Evolutionary conservation across 1,140 invertebrate species (phyloP), one percentile per base, ranked within the genome.

Genomic region (Tribolium castaneum): DNA sequence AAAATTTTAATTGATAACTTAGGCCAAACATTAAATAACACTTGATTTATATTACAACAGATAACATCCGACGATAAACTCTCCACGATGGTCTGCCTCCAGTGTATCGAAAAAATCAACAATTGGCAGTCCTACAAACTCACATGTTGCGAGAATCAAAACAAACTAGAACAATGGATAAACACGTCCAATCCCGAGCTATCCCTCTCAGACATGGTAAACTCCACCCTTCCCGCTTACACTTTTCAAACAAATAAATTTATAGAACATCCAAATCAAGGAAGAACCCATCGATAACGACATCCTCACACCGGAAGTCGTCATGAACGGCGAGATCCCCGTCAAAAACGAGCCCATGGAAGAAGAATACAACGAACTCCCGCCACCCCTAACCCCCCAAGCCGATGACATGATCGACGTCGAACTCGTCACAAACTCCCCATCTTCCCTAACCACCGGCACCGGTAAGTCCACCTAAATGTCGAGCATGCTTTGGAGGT

Each of bases 11-110:
- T 2, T 6, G 3, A 30, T 30, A 30, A 30, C 25, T 4, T 30
- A 3, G 5, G 3, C 25, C 6, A 30, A 30, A 30, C 4, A 30
- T 30, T 30, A 30, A 30, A 70, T 76, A 77, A 72, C 16, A 9
- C 59, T 9, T 88, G 9, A 1, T 72, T 9, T 88, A 88, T 88
- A 78, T 66, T 30, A 13, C 12, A 4, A 13, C 87, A 90, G 89
- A 88, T 90, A 85, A 87, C 81, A 81, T 86, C 88, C 83, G 85
- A 87, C 86, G 90, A 90, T 85, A 87, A 88, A 78, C 82, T 90
- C 83, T 89, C 90, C 49, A 88, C 88, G 70, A 88, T 89, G 86
- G 86, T 90, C 80, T 90, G 90, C 85, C 87, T 87, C 77, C 88
- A 88, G 84, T 90, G 90, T 80, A 81, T 89, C 80, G 86, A 87